Conservation (phyloP, 1,140 invertebrate species). For the Heliconius melpomene region DNA sequence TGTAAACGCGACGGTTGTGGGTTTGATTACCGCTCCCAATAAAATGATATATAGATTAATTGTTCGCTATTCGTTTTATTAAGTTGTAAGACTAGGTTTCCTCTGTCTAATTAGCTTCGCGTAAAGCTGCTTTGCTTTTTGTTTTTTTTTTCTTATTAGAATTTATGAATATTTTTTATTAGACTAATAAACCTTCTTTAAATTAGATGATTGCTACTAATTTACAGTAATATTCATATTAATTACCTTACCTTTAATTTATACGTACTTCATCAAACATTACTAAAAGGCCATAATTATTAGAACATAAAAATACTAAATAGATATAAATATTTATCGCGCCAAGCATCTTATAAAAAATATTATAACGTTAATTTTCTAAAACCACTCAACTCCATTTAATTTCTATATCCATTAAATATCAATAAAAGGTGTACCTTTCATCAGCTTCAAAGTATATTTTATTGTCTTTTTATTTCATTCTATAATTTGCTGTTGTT, state of each 20-base stretch:
- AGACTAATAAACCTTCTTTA: too few species aligned
- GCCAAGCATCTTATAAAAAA: not conserved
- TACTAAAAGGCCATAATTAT: not conserved
- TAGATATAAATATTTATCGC: not conserved
- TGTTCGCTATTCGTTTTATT: too few species aligned
- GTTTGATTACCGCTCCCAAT: too few species aligned
- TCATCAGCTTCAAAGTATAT: not conserved
- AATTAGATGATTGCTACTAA: too few species aligned
- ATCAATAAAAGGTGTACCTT: constrained; percentile 1
- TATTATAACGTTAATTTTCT: not conserved
- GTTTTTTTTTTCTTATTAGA: too few species aligned
- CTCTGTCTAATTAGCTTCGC: too few species aligned
- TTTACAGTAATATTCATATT: not conserved
- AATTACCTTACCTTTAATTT: not conserved
- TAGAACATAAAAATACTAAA: not conserved
- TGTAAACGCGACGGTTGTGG: too few species aligned
- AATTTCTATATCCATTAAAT: constrained; percentile 6
- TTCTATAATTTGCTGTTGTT: not conserved
- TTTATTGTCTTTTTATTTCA: not conserved
- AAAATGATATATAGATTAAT: too few species aligned
- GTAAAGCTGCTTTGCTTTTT: too few species aligned
- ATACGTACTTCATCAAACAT: not conserved
- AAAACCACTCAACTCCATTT: constrained; percentile 13
- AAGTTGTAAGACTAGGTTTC: too few species aligned
- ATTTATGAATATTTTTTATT: too few species aligned